Percentiles rank a stretch among this genome's conserved stretches.
phyloP scores from a whole-genome alignment of 2,113 vertebrate genomes.

The Dipodomys ordii region DNA sequence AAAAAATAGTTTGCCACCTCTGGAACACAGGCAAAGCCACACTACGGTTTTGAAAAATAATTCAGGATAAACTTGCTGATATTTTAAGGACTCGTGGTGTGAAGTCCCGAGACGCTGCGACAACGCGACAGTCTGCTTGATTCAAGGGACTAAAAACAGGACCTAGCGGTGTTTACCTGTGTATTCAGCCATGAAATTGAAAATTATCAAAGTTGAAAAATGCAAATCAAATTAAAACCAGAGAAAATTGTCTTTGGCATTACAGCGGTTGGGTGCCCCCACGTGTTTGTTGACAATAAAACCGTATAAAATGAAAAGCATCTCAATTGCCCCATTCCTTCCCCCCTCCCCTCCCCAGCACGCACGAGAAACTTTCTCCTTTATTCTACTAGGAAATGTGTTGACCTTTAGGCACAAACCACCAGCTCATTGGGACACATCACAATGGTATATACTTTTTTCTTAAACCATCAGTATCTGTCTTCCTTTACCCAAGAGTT shows the following conservation, averaged over 20 bases:
- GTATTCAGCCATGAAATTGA: constrained; percentile 83
- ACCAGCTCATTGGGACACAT: no score
- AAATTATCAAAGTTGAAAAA: constrained; percentile 74
- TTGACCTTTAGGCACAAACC: background rate
- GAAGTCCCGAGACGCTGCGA: constrained; percentile 14
- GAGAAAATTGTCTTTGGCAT: constrained; percentile 79
- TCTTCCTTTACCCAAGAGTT: background rate
- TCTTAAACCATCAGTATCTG: background rate
- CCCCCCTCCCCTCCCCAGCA: background rate
- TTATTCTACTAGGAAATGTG: constrained; percentile 33
- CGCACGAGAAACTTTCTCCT: background rate
- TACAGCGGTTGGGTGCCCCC: constrained; percentile 49
- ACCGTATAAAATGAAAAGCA: constrained; percentile 60
- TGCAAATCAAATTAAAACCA: constrained; percentile 78
- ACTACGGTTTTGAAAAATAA: constrained; percentile 45
- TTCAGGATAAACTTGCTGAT: constrained; percentile 28
- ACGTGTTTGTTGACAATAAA: constrained; percentile 72
- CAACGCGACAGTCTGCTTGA: constrained; percentile 45
- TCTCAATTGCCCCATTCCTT: background rate
- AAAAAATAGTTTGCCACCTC: background rate
- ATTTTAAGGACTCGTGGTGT: background rate
- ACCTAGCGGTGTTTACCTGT: constrained; percentile 73
- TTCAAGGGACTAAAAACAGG: constrained; percentile 47
- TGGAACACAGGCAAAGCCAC: background rate
- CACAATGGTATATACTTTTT: background rate